Evolutionary conservation across 2,888 invertebrate genomes (phyloP).

Genomic region (Idaea aversata): DNA sequence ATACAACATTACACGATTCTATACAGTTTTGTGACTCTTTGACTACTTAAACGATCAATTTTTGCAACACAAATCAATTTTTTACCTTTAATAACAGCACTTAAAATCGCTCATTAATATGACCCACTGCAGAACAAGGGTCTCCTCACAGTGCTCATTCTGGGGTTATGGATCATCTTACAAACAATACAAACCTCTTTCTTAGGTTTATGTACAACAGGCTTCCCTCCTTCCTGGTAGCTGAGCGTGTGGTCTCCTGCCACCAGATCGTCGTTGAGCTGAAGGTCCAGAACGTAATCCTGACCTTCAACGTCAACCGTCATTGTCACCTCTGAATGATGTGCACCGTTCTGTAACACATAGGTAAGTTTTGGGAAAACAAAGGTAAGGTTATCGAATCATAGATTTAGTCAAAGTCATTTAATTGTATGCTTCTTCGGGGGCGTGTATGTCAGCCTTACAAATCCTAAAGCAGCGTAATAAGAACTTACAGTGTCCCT

Average conservation of each 20-base stretch:
- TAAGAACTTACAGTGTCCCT: slow-evolving; percentile 82
- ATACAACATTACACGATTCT: not conserved
- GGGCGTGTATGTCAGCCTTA: too few relatives aligned
- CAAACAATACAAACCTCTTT: slow-evolving; percentile 62
- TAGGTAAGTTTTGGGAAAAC: not conserved
- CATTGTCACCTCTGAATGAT: slow-evolving; percentile 78
- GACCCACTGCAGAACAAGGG: too few relatives aligned
- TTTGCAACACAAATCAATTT: not conserved
- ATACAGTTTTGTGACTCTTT: not conserved
- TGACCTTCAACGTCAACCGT: slow-evolving; percentile 84
- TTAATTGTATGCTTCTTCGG: too few relatives aligned
- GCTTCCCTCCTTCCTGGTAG: slow-evolving; percentile 78
- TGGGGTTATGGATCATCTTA: not conserved
- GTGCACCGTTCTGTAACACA: slow-evolving; percentile 55
- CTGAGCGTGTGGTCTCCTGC: slow-evolving; percentile 83
- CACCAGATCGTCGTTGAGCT: slow-evolving; percentile 86
- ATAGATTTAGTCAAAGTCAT: too few relatives aligned
- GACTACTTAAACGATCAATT: not conserved
- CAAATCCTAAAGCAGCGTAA: not conserved
- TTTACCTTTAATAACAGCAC: not conserved
- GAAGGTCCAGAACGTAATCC: slow-evolving; percentile 84
- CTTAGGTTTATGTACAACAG: slow-evolving; percentile 77
- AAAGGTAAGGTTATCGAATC: not conserved
- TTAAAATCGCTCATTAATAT: not conserved
- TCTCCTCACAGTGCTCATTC: too few relatives aligned